Base-by-base conservation (phyloP, 2,888 invertebrate genomes). In the Ctena decussata region DNA sequence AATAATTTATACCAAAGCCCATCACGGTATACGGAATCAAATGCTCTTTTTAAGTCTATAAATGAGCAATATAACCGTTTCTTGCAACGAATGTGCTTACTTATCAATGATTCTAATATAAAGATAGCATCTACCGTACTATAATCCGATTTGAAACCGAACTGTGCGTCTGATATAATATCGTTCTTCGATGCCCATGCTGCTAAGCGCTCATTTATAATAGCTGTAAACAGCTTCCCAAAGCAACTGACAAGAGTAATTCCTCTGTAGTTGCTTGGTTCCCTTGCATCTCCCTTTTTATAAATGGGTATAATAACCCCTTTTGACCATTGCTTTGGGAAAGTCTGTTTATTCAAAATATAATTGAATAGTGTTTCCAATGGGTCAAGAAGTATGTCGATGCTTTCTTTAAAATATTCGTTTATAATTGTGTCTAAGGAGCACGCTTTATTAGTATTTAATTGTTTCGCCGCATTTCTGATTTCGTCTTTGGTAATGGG, bases 61-160 rank as follows among this genome's bases (percentile, higher is more conserved):
- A 86, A 89, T 32, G 76, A 75, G 39, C 77, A 76, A 75, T 85
- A 86, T 44, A 86, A 60, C 30, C 53, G 72, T 21, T 75, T 39
- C 37, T 80, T 81, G 11, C 49, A 27, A 21, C 30, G 44, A 0
- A 84, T n/a, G 32, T 81, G 65, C 39, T 72, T 86, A 49, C 78
- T 53, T 18, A 84, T 78, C 12, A 86, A 53, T n/a, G 75, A 32
- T 15, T 82, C 53, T 6, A 85, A 57, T 8, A 77, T 49, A 77
- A 86, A 87, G 18, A 89, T 85, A n/a, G 75, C 82, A 76, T 87
- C 89, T n/a, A 80, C 60, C 0, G 85, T 89, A 35, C 77, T 71
- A 44, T 60, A 41, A n/a, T 65, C 49, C 21, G 60, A 24, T 75
- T 60, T 80, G 74, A 86, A 89, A n/a, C 85, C 85, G 60, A 86